These are phyloP conservation scores for Phoebastria nigripes DNA, from an alignment of 2,797 vertebrate species.

Conservation along the genomic window DNA sequence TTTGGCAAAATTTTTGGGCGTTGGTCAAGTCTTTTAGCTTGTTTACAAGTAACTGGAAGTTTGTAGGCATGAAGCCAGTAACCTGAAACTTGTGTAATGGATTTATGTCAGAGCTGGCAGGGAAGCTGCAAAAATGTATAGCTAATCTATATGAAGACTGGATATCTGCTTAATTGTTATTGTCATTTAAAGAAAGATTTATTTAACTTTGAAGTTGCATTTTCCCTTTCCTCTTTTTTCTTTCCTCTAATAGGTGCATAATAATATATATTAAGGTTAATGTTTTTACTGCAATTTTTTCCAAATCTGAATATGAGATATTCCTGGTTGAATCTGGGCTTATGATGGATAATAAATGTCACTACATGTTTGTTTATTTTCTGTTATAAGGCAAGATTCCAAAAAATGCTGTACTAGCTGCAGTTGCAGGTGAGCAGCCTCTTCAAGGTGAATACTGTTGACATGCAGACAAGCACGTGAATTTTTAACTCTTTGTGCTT, in stretches of 20 bases:
- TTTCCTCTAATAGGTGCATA: neutral
- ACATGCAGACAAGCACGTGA: neutral
- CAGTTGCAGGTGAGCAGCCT: neutral
- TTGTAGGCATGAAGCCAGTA: slow-evolving; percentile 79
- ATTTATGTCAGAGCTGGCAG: slow-evolving; percentile 82
- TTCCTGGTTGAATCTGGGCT: neutral
- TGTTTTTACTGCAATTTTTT: neutral
- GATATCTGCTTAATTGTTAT: slow-evolving; percentile 53
- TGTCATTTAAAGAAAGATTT: slow-evolving; percentile 60
- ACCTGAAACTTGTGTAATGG: slow-evolving; percentile 75
- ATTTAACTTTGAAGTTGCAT: slow-evolving; percentile 32
- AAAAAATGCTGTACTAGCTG: neutral
- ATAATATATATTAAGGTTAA: neutral
- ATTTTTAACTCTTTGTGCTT: neutral
- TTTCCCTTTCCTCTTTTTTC: neutral
- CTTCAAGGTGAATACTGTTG: neutral
- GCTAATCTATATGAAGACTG: slow-evolving; percentile 78
- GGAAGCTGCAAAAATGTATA: slow-evolving; percentile 81
- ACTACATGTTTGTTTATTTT: neutral
- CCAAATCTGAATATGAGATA: neutral
- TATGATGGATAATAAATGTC: neutral
- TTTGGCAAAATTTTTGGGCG: neutral
- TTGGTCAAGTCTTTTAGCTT: slow-evolving; percentile 25
- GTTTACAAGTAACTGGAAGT: slow-evolving; percentile 41
- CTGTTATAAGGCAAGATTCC: neutral